These are phyloP conservation scores for Erpetoichthys calabaricus DNA, from an alignment of 2,797 vertebrate genomes.

Conservation along the genomic window DNA sequence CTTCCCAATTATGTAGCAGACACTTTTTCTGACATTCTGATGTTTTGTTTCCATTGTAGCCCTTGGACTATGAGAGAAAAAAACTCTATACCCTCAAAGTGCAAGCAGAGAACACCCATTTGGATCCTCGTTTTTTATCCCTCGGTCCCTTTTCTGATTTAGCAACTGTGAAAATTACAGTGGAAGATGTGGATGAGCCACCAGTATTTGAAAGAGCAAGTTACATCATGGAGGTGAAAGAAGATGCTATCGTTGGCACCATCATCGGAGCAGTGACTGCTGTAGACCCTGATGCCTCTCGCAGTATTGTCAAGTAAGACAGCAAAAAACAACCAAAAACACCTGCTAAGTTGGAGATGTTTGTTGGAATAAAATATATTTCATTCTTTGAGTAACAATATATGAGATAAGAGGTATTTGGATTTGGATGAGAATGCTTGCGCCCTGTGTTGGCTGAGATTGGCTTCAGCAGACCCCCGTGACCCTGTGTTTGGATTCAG, in stretches of 20 bases:
- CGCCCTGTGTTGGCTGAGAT: too few relatives aligned
- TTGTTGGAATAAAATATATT: too few relatives aligned
- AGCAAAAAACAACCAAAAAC: background rate
- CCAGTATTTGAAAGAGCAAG: conserved; percentile 65
- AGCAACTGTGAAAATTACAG: conserved; percentile 62
- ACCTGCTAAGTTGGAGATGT: too few relatives aligned
- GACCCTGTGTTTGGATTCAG: too few relatives aligned
- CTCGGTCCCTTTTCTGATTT: conserved; percentile 74
- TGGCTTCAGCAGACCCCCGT: too few relatives aligned
- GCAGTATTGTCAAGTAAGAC: conserved; percentile 72
- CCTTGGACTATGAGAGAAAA: conserved; percentile 78
- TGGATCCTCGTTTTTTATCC: conserved; percentile 66
- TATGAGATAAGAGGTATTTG: too few relatives aligned
- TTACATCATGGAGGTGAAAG: conserved; percentile 76
- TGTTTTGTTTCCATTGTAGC: conserved; percentile 33
- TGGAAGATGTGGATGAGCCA: conserved; percentile 84
- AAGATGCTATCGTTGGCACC: conserved; percentile 58
- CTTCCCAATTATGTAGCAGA: too few relatives aligned
- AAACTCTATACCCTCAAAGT: conserved; percentile 66
- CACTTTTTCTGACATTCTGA: too few relatives aligned
- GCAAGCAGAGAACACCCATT: conserved; percentile 71
- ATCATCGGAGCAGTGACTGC: conserved; percentile 67
- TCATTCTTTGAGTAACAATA: too few relatives aligned
- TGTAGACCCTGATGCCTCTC: conserved; percentile 66
- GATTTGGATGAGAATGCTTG: too few relatives aligned